Base-by-base conservation (phyloP, 2,888 invertebrate genomes). In the Ormyrus thymus region DNA sequence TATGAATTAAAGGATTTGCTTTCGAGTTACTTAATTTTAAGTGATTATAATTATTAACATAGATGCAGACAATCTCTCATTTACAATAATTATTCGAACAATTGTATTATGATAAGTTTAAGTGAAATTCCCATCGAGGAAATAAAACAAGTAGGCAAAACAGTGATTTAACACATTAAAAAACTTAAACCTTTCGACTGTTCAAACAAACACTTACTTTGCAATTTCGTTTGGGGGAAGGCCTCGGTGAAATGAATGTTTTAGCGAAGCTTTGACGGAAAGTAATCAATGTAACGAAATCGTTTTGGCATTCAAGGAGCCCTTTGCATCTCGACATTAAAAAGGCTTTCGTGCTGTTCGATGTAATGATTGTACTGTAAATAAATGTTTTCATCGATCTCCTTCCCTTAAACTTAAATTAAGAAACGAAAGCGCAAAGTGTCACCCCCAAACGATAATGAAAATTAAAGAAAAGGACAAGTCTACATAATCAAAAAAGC, bases 21-120 rank as follows among this genome's bases (percentile, higher is more conserved):
- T n/a, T 61, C 43, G n/a, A 48, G 11, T 55, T 75, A 75, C 61
- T 45, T 68, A 56, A 58, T 75, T 29, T 29, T 53, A 75, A 45
- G 53, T 61, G 51, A 8, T 70, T 62, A 70, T 70, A 53, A 62
- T 62, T 55, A 58, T 64, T 59, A 50, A 1, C 48, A 64, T 68
- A 69, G 48, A 51, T 4, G 9, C 29, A 69, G 73, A 78, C 64
- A 74, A 78, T 74, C 78, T 62, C 55, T 78, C n/a, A 59, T 70
- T 81, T 81, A 80, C 59, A 79, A 78, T 75, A 78, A 76, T 71
- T 56, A 80, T 73, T 66, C 53, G 58, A 75, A 77, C 56, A 48
- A 59, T 61, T 76, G 61, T 66, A 79, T 68, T 71, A 64, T 50
- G 11, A 55, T 76, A 74, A 71, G 59, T 75, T 70, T 68, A 65